These are phyloP conservation scores for cattle (Bos taurus) DNA, from an alignment of 2,113 vertebrate genomes.

Conservation along the genomic window ARS-UCD2.0 NC_037335.1:23441501-23442000, in stretches of 20 bases:
- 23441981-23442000: neutral
- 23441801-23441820: neutral
- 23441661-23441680: neutral
- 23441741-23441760: neutral
- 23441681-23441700: neutral
- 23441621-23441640: neutral
- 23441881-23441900: neutral
- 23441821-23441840: neutral
- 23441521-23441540: neutral
- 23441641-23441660: neutral
- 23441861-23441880: neutral
- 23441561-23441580: neutral
- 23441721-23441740: neutral
- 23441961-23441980: neutral
- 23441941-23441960: neutral
- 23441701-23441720: neutral
- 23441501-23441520: neutral
- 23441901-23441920: neutral
- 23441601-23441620: neutral
- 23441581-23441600: neutral
- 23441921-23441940: neutral
- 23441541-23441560: neutral
- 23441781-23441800: neutral
- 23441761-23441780: neutral
- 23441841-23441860: neutral